phyloP scores from a whole-genome alignment of 2,888 invertebrate genomes.

The Itoplectis maculator region DNA sequence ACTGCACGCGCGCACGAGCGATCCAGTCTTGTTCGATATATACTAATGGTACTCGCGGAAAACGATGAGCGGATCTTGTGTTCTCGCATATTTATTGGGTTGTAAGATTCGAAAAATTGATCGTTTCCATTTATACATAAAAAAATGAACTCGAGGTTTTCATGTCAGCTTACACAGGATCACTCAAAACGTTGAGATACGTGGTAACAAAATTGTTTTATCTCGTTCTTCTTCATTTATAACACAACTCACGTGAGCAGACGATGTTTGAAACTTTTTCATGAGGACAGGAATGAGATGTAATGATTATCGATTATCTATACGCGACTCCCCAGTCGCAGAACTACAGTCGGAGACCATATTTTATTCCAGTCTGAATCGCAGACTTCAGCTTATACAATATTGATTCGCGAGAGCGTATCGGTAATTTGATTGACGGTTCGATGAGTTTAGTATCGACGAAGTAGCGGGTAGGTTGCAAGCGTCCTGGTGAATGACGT shows the following conservation, averaged over 20 bases:
- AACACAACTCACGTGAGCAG: no score
- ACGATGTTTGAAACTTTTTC: constrained; percentile 54
- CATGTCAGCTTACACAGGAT: no score
- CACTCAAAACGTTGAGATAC: no score
- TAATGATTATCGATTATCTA: constrained; percentile 15
- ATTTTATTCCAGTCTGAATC: background rate
- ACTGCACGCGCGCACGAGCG: constrained; percentile 52
- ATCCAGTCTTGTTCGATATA: constrained; percentile 37
- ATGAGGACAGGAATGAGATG: background rate
- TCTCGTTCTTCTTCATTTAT: background rate
- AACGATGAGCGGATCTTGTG: constrained; percentile 30
- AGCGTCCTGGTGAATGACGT: constrained; percentile 43
- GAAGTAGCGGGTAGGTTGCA: constrained; percentile 27
- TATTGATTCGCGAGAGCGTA: constrained; percentile 35
- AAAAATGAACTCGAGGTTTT: no score
- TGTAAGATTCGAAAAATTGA: constrained; percentile 41
- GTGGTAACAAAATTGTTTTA: no score
- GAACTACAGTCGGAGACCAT: background rate
- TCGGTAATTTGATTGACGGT: constrained; percentile 44
- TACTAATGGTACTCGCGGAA: constrained; percentile 19
- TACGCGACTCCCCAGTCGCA: background rate
- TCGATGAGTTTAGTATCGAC: constrained; percentile 39
- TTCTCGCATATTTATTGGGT: constrained; percentile 51
- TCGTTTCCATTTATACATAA: constrained; percentile 29
- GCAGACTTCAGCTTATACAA: constrained; percentile 37